phyloP scores from a whole-genome alignment of 2,888 invertebrate genomes.

The Xanthorhoe spadicearia region DNA sequence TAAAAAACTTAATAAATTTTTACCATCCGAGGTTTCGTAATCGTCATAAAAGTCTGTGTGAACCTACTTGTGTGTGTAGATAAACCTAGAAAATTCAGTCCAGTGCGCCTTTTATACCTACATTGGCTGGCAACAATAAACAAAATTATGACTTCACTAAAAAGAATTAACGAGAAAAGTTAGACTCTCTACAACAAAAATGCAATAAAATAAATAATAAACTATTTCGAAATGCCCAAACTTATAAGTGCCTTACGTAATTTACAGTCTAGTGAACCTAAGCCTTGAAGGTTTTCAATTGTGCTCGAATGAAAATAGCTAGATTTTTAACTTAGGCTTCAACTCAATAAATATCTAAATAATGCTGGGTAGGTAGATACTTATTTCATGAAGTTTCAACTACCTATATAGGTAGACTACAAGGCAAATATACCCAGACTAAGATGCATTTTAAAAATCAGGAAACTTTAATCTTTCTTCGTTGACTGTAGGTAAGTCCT shows the following conservation, averaged over 20 bases:
- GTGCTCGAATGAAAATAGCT: neutral
- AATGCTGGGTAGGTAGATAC: neutral
- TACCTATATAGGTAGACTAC: no score
- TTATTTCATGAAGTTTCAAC: neutral
- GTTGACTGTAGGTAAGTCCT: neutral
- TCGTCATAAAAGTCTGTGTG: no score
- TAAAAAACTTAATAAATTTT: no score
- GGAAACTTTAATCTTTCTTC: neutral
- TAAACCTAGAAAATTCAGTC: no score
- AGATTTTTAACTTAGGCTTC: neutral
- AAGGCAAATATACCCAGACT: no score
- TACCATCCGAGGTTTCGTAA: no score
- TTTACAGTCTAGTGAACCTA: constrained; percentile 4
- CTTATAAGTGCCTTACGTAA: neutral
- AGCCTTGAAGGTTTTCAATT: neutral
- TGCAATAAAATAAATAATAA: constrained; percentile 1
- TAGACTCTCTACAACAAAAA: neutral
- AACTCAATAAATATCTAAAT: neutral
- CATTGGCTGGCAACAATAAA: no score
- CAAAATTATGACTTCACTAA: no score
- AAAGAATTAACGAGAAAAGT: no score
- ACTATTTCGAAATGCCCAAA: neutral
- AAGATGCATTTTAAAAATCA: no score
- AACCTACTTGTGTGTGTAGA: no score
- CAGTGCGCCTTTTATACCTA: no score